Base-by-base conservation (phyloP, 2,888 invertebrate species). In the Chromoteleia sp. region DNA sequence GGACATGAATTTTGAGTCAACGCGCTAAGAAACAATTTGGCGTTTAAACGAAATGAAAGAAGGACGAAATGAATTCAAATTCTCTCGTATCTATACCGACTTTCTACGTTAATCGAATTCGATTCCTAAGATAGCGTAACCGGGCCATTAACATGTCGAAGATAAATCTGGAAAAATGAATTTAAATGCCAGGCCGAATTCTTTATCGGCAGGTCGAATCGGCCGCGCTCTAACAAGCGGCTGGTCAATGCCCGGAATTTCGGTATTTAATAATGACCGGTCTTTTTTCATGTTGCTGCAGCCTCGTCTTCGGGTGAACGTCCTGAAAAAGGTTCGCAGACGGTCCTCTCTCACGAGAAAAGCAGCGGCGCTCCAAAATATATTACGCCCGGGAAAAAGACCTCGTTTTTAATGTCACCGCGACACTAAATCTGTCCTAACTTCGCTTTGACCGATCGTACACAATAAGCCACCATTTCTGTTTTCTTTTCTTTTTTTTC, bases 201-300 rank as follows among this genome's bases (percentile, higher is more conserved):
- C 61, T 61, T 68, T 77, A 77, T 77, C 68, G 54, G 21, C 30
- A 25, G 29, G 19, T 14, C 17, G 17, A 59, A 76, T 76, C 67
- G 41, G n/a, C 30, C 30, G 50, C 52, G 45, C 41, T 30, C 45
- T 45, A 73, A 80, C 68, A 63, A 70, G 61, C 58, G 48, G 54
- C 52, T 68, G 79, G 75, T 80, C 73, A 58, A 63, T 80, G 80
- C 70, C 74, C 80, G 82, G 78, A 70, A 76, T 82, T 82, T 82
- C 56, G 70, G 82, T 73, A 70, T 79, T 78, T 59, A 52, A 63
- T 61, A 73, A 76, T 73, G 82, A 82, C 76, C 76, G 76, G 76
- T 70, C 76, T 70, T 79, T 71, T 81, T 81, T 76, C 59, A 58
- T 56, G 77, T 54, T 43, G 77, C 73, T 79, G 76, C 82, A 77